Conservation (phyloP, 2,888 invertebrate species). For the Callyntrura guangdongensis region DNA sequence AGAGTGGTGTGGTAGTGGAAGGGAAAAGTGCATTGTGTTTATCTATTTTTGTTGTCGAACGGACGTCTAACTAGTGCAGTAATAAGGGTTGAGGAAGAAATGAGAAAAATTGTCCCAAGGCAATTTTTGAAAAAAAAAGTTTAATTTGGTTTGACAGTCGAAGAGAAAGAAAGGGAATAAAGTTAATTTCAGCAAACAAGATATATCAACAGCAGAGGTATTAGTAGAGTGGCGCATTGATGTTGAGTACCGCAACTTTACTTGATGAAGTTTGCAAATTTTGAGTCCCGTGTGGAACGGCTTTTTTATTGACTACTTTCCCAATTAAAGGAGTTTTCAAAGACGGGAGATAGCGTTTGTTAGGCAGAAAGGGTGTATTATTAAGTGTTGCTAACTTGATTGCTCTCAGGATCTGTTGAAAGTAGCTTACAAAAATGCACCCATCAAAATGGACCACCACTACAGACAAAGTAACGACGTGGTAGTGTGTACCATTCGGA, state of each 20-base stretch:
- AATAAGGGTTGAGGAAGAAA: neutral
- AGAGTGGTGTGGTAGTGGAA: neutral
- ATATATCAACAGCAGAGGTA: neutral
- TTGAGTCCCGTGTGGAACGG: neutral
- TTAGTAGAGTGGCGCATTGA: neutral
- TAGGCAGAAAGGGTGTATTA: neutral
- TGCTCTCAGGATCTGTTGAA: neutral
- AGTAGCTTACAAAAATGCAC: neutral
- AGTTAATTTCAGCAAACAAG: neutral
- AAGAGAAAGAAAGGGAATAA: conserved; percentile 1
- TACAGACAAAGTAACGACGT: neutral
- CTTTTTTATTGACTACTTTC: conserved; percentile 22
- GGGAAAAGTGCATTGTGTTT: conserved; percentile 37
- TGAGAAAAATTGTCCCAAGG: conserved; percentile 37
- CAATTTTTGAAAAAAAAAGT: conserved; percentile 28
- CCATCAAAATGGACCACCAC: neutral
- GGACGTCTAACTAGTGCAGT: conserved; percentile 29
- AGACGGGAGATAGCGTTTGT: no score
- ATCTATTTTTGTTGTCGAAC: conserved; percentile 25
- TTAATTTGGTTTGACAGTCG: neutral
- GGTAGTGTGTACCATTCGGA: neutral
- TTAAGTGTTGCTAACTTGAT: neutral
- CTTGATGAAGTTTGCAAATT: neutral
- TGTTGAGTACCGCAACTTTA: neutral
- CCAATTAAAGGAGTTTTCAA: conserved; percentile 26